Conservation (phyloP, 2,888 invertebrate species). For the Hybos culiciformis region DNA sequence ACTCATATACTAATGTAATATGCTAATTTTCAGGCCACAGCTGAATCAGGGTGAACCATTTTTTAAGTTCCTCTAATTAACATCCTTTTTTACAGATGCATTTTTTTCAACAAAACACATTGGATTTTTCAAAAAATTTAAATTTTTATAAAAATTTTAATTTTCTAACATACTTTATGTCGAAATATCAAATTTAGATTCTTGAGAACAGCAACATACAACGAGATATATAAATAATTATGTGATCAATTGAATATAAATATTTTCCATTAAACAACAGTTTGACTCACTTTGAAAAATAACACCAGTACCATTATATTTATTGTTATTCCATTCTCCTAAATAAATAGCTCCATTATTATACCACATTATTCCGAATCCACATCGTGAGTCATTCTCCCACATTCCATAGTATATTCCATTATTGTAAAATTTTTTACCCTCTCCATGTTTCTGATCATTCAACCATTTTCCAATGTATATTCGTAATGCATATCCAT, state of each 20-base stretch:
- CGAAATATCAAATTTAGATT: too few species aligned
- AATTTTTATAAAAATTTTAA: too few species aligned
- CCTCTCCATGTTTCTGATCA: slow-evolving; percentile 28
- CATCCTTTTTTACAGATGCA: too few species aligned
- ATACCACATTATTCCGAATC: slow-evolving; percentile 31
- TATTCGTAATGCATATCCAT: slow-evolving; percentile 21
- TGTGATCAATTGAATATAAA: not conserved
- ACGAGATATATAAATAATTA: not conserved
- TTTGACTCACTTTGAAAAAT: not conserved
- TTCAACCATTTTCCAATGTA: slow-evolving; percentile 28
- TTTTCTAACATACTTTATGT: too few species aligned
- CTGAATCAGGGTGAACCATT: too few species aligned
- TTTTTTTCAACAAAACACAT: too few species aligned
- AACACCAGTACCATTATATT: slow-evolving; percentile 27
- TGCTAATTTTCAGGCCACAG: too few species aligned
- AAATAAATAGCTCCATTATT: slow-evolving; percentile 25
- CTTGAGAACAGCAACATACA: too few species aligned
- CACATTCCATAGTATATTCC: slow-evolving; percentile 29
- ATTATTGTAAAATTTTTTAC: slow-evolving; percentile 28
- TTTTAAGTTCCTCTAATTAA: too few species aligned
- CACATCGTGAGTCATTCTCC: slow-evolving; percentile 25
- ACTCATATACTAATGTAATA: too few species aligned
- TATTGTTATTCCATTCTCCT: slow-evolving; percentile 29
- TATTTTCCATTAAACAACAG: too few species aligned
- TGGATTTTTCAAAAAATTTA: too few species aligned